These are phyloP conservation scores for Syrista parreyssii DNA, from an alignment of 2,888 invertebrate species.

Conservation along the genomic window DNA sequence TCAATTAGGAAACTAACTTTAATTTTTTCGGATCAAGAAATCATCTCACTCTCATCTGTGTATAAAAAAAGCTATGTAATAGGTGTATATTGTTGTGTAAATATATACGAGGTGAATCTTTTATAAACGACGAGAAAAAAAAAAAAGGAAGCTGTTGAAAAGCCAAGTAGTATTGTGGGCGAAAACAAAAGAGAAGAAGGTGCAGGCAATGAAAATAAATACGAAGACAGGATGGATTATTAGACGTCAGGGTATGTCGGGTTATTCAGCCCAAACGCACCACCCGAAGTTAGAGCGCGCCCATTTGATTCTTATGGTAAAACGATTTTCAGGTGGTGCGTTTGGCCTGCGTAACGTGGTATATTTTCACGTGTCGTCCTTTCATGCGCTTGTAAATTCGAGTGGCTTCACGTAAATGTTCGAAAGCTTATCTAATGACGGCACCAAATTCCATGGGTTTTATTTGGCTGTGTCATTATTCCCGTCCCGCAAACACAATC, in stretches of 20 bases:
- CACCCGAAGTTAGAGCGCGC: too few relatives aligned
- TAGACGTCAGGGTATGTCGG: not conserved
- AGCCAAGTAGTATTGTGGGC: not conserved
- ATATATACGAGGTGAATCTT: constrained; percentile 31
- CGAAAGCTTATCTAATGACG: not conserved
- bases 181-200: not conserved
- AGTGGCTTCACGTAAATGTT: not conserved
- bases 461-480: not conserved
- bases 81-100: constrained; percentile 52
- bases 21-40: constrained; percentile 11
- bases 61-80: constrained; percentile 37
- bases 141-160: not conserved
- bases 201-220: not conserved
- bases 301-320: too few relatives aligned
- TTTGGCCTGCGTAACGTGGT: too few relatives aligned
- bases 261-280: too few relatives aligned
- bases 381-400: not conserved
- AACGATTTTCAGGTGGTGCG: too few relatives aligned
- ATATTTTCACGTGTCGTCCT: not conserved
- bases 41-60: constrained; percentile 32
- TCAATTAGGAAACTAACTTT: not conserved
- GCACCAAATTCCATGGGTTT: not conserved
- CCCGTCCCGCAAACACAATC: not conserved
- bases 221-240: not conserved
- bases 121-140: not conserved